Percentiles rank a stretch among this genome's conserved stretches.
These are phyloP conservation scores for Denticeps clupeoides DNA, from an alignment of 2,797 vertebrate genomes.

Conservation along the genomic window DNA sequence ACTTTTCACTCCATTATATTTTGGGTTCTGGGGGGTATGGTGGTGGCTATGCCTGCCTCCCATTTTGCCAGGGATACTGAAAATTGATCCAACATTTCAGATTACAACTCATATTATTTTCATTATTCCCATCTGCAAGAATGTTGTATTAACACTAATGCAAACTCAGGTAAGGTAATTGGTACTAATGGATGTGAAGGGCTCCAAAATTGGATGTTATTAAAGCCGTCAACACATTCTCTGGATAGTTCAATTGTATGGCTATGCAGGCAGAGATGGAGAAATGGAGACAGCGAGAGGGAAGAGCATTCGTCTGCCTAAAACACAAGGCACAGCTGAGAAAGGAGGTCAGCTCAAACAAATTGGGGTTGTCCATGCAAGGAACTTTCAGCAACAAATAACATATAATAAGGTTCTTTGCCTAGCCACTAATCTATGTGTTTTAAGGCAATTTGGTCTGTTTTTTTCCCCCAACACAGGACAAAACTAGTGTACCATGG, in stretches of 20 bases:
- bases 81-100: constrained; percentile 34
- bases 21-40: constrained; percentile 3
- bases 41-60: constrained; percentile 18
- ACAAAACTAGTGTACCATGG: constrained; percentile 20
- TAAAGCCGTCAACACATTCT: constrained; percentile 55
- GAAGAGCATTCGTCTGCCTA: constrained; percentile 16
- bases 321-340: constrained; percentile 34
- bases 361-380: constrained; percentile 42
- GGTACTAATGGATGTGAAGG: constrained; percentile 57
- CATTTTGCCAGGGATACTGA: constrained; percentile 25
- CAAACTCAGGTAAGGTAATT: constrained; percentile 45
- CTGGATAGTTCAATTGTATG: constrained; percentile 42
- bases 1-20: constrained; percentile 9
- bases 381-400: constrained; percentile 42
- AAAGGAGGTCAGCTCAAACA: constrained; percentile 34
- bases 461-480: constrained; percentile 26
- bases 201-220: constrained; percentile 55
- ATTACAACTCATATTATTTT: constrained; percentile 58
- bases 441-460: constrained; percentile 35
- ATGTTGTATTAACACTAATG: constrained; percentile 74
- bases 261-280: constrained; percentile 21
- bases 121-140: constrained; percentile 79
- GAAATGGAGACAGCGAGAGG: constrained; percentile 8
- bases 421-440: constrained; percentile 27
- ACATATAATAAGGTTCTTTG: constrained; percentile 37